phyloP scores from a whole-genome alignment of 2,888 invertebrate species.

The Drosophila borborema region DNA sequence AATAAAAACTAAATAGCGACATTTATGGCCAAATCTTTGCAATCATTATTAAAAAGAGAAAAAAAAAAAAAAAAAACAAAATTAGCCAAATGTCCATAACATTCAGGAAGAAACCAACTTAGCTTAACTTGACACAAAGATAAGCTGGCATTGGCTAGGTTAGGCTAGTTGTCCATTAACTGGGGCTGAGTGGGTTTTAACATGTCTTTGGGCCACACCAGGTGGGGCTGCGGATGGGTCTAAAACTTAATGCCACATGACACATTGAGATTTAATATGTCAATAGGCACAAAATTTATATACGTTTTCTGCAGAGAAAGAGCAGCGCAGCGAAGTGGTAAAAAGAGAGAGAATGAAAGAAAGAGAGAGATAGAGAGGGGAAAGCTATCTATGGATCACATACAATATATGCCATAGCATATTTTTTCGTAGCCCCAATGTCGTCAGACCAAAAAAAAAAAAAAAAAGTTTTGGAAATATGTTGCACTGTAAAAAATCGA shows the following conservation, averaged over 20 bases:
- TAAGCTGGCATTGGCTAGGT: slow-evolving; percentile 24
- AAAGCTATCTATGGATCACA: slow-evolving; percentile 30
- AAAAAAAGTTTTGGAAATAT: slow-evolving; percentile 17
- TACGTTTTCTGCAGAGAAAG: slow-evolving; percentile 31
- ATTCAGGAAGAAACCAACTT: slow-evolving; percentile 30
- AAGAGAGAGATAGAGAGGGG: neutral
- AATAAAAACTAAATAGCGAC: slow-evolving; percentile 83
- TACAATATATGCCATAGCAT: slow-evolving; percentile 48
- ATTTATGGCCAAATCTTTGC: slow-evolving; percentile 82
- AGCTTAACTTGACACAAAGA: slow-evolving; percentile 13
- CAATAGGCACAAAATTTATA: slow-evolving; percentile 83
- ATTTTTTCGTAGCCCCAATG: slow-evolving; percentile 56
- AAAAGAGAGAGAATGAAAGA: neutral
- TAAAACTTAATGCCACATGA: slow-evolving; percentile 82
- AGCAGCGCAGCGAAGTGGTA: neutral
- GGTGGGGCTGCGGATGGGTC: slow-evolving; percentile 37
- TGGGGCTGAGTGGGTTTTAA: slow-evolving; percentile 9
- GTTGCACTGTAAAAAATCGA: slow-evolving; percentile 12
- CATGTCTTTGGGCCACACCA: slow-evolving; percentile 22
- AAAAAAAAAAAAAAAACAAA: neutral
- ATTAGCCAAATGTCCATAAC: slow-evolving; percentile 5
- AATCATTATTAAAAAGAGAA: slow-evolving; percentile 67
- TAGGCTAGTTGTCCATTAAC: slow-evolving; percentile 6
- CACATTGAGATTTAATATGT: slow-evolving; percentile 84
- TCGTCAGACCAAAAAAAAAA: slow-evolving; percentile 22